Conservation (phyloP, 2,888 invertebrate genomes). For the Lasioglossum marginatum region DNA sequence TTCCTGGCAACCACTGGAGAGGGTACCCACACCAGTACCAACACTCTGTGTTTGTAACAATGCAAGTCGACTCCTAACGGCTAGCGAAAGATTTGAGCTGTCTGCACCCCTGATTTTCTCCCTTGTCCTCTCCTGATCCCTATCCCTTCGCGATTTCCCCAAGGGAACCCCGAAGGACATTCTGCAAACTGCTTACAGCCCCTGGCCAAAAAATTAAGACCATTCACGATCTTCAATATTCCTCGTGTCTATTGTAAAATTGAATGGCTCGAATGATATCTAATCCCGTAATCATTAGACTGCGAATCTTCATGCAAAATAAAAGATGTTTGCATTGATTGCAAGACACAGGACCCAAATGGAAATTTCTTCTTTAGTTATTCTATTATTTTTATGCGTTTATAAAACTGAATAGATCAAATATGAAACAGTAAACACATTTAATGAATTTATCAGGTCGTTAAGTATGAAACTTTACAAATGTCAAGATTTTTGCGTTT, state of each 20-base stretch:
- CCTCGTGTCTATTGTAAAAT: background rate
- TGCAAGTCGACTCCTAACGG: conserved; percentile 78
- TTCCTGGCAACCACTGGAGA: conserved; percentile 83
- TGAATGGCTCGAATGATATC: background rate
- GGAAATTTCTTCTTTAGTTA: background rate
- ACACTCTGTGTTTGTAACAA: conserved; percentile 82
- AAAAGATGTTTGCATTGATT: background rate
- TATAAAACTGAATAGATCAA: background rate
- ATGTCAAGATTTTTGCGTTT: too few species aligned
- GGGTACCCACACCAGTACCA: conserved; percentile 76
- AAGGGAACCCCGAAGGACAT: background rate
- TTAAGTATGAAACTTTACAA: too few species aligned
- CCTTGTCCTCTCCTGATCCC: background rate
- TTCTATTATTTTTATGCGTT: background rate
- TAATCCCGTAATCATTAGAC: too few species aligned
- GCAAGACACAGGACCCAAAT: too few species aligned
- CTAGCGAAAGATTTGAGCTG: conserved; percentile 71
- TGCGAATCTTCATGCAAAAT: background rate
- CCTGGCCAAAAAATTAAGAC: background rate
- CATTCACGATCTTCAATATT: background rate
- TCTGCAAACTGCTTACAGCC: background rate
- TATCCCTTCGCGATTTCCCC: background rate
- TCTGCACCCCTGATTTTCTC: conserved; percentile 35
- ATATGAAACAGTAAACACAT: too few species aligned
- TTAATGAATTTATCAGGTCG: too few species aligned